phyloP scores from a whole-genome alignment of 2,113 vertebrate genomes.

The Vulpes vulpes region DNA sequence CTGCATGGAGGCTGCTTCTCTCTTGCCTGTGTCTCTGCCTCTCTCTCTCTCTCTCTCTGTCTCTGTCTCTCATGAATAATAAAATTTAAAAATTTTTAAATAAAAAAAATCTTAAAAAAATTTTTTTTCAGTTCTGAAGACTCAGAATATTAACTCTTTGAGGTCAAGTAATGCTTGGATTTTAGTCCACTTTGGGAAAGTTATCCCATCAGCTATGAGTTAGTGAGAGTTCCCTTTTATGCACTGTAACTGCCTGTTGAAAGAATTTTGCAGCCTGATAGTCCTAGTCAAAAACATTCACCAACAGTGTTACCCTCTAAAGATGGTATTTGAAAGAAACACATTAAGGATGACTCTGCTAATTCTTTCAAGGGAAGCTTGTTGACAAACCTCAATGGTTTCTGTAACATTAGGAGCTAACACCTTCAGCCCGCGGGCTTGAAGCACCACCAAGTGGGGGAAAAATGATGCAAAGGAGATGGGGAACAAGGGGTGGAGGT shows the following conservation, averaged over 20 bases:
- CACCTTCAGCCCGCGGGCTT: neutral
- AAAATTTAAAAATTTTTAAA: no score
- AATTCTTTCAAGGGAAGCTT: slow-evolving; percentile 38
- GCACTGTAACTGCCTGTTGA: neutral
- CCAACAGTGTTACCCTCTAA: neutral
- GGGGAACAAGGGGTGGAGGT: fast-evolving
- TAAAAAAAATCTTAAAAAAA: no score
- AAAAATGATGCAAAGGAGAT: neutral
- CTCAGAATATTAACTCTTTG: neutral
- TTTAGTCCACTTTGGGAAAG: neutral
- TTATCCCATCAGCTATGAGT: neutral
- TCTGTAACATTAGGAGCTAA: neutral
- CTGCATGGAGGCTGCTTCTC: no score
- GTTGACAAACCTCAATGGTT: slow-evolving; percentile 35
- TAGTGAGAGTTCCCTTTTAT: neutral
- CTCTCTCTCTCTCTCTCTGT: no score
- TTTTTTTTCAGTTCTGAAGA: neutral
- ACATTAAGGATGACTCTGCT: neutral
- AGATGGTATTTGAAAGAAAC: slow-evolving; percentile 8
- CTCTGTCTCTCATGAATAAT: no score
- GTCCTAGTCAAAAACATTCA: neutral
- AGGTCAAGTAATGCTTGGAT: slow-evolving; percentile 4
- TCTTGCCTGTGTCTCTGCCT: no score
- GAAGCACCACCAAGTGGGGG: neutral
- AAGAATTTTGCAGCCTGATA: neutral